phyloP scores from a whole-genome alignment of 2,797 vertebrate species.

The Arrhamphus sclerolepis region DNA sequence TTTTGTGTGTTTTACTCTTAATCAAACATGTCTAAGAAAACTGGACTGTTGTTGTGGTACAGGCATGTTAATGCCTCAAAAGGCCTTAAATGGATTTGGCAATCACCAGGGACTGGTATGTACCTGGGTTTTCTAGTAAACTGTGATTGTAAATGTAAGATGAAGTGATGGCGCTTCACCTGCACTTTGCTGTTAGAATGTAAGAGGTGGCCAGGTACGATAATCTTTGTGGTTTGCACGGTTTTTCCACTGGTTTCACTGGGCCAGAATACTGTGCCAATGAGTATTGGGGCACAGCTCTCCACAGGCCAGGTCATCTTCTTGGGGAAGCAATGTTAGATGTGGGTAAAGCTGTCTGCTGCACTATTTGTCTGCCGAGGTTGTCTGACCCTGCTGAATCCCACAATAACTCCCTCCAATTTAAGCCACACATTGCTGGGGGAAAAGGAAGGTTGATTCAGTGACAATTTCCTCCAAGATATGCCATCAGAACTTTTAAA shows the following conservation, averaged over 20 bases:
- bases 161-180: constrained; percentile 71
- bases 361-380: constrained; percentile 50
- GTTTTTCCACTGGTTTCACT: constrained; percentile 20
- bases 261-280: constrained; percentile 35
- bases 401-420: constrained; percentile 58
- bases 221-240: constrained; percentile 53
- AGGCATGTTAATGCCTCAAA: constrained; percentile 60
- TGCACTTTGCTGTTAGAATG: constrained; percentile 83
- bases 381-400: constrained; percentile 64
- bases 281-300: constrained; percentile 34
- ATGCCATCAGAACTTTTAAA: constrained; percentile 78
- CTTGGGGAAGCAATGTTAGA: constrained; percentile 52
- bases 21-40: constrained; percentile 45
- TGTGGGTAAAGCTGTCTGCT: constrained; percentile 83
- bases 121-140: constrained; percentile 71
- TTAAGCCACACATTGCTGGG: constrained; percentile 67
- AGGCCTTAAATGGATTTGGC: constrained; percentile 79
- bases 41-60: constrained; percentile 57
- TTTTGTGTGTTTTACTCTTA: constrained; percentile 31
- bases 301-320: constrained; percentile 43
- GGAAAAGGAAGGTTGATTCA: constrained; percentile 75
- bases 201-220: constrained; percentile 65
- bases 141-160: constrained; percentile 83
- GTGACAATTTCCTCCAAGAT: constrained; percentile 79
- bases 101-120: constrained; percentile 65